Evolutionary conservation across 2,797 vertebrate species (phyloP), one percentile per base, ranked within the genome.

Genomic region (Odontamblyopus lacepedii): DNA sequence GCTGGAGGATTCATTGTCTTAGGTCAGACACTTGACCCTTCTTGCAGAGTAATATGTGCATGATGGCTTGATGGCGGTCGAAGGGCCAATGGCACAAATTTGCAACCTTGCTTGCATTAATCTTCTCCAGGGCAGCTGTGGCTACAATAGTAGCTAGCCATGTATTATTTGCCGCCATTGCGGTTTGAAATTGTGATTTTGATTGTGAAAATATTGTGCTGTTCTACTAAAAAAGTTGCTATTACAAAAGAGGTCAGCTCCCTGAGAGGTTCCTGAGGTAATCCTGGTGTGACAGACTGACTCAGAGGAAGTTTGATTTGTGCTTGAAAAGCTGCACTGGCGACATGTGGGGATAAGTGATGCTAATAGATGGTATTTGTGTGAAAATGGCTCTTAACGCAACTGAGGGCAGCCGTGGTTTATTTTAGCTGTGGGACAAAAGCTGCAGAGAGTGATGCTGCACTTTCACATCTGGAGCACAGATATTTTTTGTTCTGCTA

Each of bases 301-400:
- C 27, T 55, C 51, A 30, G 8, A 13, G 51, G 66, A 68, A 23
- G 67, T 56, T 41, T 56, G 51, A 68, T 38, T 32, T 57, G n/a
- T 68, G 29, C 51, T 53, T 38, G 67, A 57, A 35, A 38, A 38
- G 19, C 51, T 68, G 30, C 12, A n/a, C 51, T 35, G n/a, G 7
- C 26, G 30, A n/a, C 51, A 56, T 35, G 35, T 27, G 35, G 35
- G 27, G 55, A 59, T 69, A 59, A 59, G 6, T 18, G 53, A 59
- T 16, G 67, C 67, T 68, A 56, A 57, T 35, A 56, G 53, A 68
- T 68, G 51, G 32, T 68, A 68, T 56, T 68, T 68, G 51, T 56
- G 53, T 38, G 32, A 53, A 63, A 59, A 26, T 41, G 35, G 53
- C 44, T 61, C 69, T 50, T 69, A 26, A 59, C 32, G 23, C 26